Evolutionary conservation across 2,797 vertebrate genomes (phyloP), one percentile per base, ranked within the genome.

Genomic region (Chloroceryle amazona): DNA sequence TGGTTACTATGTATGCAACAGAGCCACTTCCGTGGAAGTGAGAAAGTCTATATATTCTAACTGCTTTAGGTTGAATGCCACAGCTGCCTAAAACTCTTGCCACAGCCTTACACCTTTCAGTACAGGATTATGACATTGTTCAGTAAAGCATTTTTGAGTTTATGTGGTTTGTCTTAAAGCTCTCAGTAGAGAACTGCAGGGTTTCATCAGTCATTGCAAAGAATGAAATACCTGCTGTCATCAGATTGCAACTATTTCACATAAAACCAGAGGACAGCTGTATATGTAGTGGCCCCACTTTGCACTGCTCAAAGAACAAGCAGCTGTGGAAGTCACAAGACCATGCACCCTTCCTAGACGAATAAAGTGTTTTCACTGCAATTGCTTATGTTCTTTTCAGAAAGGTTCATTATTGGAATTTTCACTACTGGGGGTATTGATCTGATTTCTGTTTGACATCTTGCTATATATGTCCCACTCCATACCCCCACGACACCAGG

Each of bases 181-280:
- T 74, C 49, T 81, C 72, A 14, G 44, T 16, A 54, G 42, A 78
- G 65, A 93, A 42, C 31, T 21, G 25, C n/a, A 39, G 46, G 63
- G 35, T 66, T 79, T 79, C 90, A 71, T 57, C 65, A 86, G 94
- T 91, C 82, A 78, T 6, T 72, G 66, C 23, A 57, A 75, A 92
- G 76, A 92, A 62, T 76, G 83, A 89, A 93, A 90, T 90, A 91
- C 81, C 80, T 93, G 88, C 93, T 90, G 88, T 81, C 93, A 84
- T 44, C 86, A 93, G 41, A 73, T 39, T 1, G 0, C 72, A 91
- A 93, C 90, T 93, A 86, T 61, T 86, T 47, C 94, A 61, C 83
- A 39, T 90, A 90, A 89, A 94, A 49, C 44, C 61, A 57, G 95
- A 81, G 85, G 79, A 91, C 75, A 89, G 85, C 82, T 49, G 37